Evolutionary conservation across 2,888 invertebrate genomes (phyloP).

Genomic region (Apoda limacodes): DNA sequence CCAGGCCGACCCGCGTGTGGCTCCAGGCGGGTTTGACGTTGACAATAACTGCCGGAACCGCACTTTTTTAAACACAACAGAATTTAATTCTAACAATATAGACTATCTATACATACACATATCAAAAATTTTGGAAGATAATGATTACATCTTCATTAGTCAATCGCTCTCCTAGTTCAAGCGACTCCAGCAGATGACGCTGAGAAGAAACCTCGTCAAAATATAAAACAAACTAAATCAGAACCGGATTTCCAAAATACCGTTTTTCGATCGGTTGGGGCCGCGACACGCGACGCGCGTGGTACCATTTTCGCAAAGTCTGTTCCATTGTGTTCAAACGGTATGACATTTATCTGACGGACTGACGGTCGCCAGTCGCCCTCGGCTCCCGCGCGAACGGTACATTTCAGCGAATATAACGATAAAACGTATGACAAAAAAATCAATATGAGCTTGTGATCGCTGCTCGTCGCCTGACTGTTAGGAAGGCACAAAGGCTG

Average conservation of each 20-base stretch:
- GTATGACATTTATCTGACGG: slow-evolving; percentile 63
- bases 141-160: too few species aligned
- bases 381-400: too few species aligned
- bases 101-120: too few species aligned
- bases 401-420: slow-evolving; percentile 25
- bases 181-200: slow-evolving; percentile 38
- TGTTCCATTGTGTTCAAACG: slow-evolving; percentile 55
- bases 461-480: slow-evolving; percentile 26
- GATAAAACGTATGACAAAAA: too few species aligned
- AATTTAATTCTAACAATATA: too few species aligned
- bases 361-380: slow-evolving; percentile 27
- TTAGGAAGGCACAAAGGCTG: slow-evolving; percentile 23
- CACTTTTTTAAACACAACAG: too few species aligned
- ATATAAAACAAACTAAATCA: slow-evolving; percentile 48
- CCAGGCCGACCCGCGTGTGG: too few species aligned
- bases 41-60: too few species aligned
- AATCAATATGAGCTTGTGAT: too few species aligned
- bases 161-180: too few species aligned
- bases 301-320: slow-evolving; percentile 63
- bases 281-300: slow-evolving; percentile 64
- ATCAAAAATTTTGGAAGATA: too few species aligned
- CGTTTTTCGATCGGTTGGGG: slow-evolving; percentile 60
- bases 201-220: slow-evolving; percentile 32
- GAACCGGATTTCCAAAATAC: slow-evolving; percentile 69
- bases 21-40: too few species aligned